Percentiles rank a stretch among this genome's conserved stretches.
Evolutionary conservation across 2,888 invertebrate genomes (phyloP).

Genomic region (Neoaliturus tenellus): DNA sequence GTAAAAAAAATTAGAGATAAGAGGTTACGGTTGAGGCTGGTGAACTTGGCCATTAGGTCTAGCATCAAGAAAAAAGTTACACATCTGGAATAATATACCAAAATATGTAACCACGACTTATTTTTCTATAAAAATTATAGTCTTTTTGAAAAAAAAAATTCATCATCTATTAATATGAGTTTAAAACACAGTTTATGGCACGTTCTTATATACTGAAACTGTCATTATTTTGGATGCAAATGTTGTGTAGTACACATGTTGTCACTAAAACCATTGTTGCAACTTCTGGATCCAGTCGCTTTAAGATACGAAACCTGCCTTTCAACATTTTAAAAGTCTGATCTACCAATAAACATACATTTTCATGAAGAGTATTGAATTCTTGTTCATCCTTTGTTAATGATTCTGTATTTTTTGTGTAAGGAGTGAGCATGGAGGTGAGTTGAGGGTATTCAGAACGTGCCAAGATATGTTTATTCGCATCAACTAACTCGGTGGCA

Average conservation of each 20-base stretch:
- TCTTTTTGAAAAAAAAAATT: too few relatives aligned
- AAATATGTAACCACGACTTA: too few relatives aligned
- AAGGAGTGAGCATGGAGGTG: constrained; percentile 32
- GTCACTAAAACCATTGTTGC: constrained; percentile 29
- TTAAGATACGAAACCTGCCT: constrained; percentile 18
- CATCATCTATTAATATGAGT: too few relatives aligned
- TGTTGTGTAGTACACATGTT: constrained; percentile 26
- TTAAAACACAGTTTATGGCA: too few relatives aligned
- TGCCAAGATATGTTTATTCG: constrained; percentile 17
- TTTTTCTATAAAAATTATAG: too few relatives aligned
- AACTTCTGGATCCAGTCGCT: constrained; percentile 17
- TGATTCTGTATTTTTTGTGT: not conserved
- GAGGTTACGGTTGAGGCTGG: too few relatives aligned
- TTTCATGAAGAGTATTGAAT: constrained; percentile 22
- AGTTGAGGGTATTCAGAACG: constrained; percentile 11
- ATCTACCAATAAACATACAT: constrained; percentile 10
- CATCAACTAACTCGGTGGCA: not conserved
- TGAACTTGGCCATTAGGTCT: too few relatives aligned
- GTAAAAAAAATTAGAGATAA: too few relatives aligned
- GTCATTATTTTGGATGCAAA: constrained; percentile 30
- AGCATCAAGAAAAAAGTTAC: too few relatives aligned
- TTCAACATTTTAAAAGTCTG: constrained; percentile 4
- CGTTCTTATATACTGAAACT: not conserved
- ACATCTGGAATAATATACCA: too few relatives aligned
- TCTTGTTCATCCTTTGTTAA: constrained; percentile 5